Conservation (phyloP, 1,140 invertebrate genomes). For the Euwallacea fornicatus region DNA sequence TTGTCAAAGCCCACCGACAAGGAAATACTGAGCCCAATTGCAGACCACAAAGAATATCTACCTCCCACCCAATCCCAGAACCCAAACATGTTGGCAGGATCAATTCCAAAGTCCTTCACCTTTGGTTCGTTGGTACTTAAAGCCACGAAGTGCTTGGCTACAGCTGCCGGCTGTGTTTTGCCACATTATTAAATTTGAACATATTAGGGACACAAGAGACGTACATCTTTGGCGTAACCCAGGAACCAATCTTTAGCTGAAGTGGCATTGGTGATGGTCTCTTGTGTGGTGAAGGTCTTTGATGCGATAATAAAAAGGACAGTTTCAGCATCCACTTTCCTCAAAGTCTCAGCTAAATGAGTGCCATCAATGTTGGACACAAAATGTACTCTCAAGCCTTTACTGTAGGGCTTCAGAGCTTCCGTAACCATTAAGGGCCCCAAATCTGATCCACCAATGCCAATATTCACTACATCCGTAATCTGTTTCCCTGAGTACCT, state of each 20-base stretch:
- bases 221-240: slow-evolving; percentile 81
- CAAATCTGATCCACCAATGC: slow-evolving; percentile 98
- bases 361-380: slow-evolving; percentile 99
- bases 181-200: not conserved
- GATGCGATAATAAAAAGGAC: slow-evolving; percentile 98
- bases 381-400: slow-evolving; percentile 92
- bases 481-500: slow-evolving; percentile 93
- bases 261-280: slow-evolving; percentile 98
- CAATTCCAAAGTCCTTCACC: slow-evolving; percentile 96
- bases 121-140: slow-evolving; percentile 93
- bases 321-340: slow-evolving; percentile 89
- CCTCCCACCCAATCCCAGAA: slow-evolving; percentile 99
- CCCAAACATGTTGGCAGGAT: slow-evolving; percentile 97
- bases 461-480: slow-evolving; percentile 98
- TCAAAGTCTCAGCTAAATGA: slow-evolving; percentile 92
- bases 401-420: slow-evolving; percentile 88
- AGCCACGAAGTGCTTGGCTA: slow-evolving; percentile 24
- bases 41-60: slow-evolving; percentile 97
- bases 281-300: slow-evolving; percentile 99
- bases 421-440: slow-evolving; percentile 99
- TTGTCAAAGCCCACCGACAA: slow-evolving; percentile 94
- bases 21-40: slow-evolving; percentile 96
- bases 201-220: not conserved
- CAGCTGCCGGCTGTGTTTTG: slow-evolving; percentile 10
- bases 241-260: slow-evolving; percentile 97